Base-by-base conservation (phyloP, 2,888 invertebrate genomes). In the Catocala nupta region DNA sequence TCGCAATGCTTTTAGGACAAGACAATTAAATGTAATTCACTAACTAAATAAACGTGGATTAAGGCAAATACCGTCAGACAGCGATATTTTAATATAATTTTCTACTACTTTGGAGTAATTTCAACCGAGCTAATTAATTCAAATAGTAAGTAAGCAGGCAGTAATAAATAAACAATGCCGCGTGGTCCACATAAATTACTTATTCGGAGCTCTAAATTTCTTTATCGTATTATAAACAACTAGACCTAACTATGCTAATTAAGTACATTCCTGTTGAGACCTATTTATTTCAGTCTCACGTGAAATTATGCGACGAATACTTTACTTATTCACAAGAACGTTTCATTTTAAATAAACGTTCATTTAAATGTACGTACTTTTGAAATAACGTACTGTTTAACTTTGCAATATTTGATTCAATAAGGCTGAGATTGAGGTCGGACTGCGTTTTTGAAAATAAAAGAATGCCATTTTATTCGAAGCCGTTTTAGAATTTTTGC, bases 141-240 rank as follows among this genome's bases (percentile, higher is more conserved):
- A 74, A 65, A 74, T 77, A 60, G 49, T 59, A 57, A 48, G 49
- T 45, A 3, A 25, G 25, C 45, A 44, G 65, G 75, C 50, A 49
- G 64, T 60, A 74, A 68, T 74, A 77, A 77, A 77, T 74, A 74
- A 65, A 77, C 62, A 63, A 59, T 65, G 60, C 52, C 70, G 36
- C 56, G 50, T 53, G 71, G 44, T 56, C 56, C 52, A 63, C 63
- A 63, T 74, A 71, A 74, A 71, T 74, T 65, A 74, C 25, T 65
- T 63, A 77, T 74, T 63, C 65, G 12, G 59, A 54, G 75, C 65
- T 77, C 63, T 71, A 73, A 76, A 74, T 74, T 77, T 68, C 75
- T 75, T 77, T 71, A 66, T 71, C 68, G 64, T 57, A 48, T 58
- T 57, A 56, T 67, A 70, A 63, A 58, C 68, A 71, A 57, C 7